phyloP scores from a whole-genome alignment of 2,113 vertebrate genomes.

The Elachura formosa region DNA sequence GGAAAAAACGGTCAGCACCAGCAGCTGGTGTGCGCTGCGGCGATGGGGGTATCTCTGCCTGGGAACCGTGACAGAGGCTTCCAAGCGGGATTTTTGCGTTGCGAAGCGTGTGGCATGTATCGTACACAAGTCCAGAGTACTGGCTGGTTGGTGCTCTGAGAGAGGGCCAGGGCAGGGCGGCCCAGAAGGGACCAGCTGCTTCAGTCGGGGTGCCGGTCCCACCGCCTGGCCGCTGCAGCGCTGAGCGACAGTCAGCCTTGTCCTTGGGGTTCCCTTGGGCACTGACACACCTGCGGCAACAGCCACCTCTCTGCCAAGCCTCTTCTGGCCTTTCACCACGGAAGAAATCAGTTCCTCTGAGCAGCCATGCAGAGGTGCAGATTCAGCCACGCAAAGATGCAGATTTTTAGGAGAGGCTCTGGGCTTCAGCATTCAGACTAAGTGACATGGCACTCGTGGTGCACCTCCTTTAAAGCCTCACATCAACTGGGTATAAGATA shows the following conservation, averaged over 20 bases:
- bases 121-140: rapidly evolving
- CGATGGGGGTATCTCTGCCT: neutral
- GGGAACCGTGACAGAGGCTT: neutral
- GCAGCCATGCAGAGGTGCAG: neutral
- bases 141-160: too few species aligned
- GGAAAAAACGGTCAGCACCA: neutral
- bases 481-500: neutral
- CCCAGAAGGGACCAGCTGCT: rapidly evolving
- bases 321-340: neutral
- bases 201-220: rapidly evolving
- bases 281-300: neutral
- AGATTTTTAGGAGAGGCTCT: neutral
- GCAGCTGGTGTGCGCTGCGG: neutral
- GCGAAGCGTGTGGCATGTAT: neutral
- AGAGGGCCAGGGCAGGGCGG: rapidly evolving
- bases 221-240: neutral
- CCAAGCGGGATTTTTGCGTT: neutral
- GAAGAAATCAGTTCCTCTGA: neutral
- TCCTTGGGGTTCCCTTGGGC: neutral
- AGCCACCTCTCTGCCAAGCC: neutral
- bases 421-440: neutral
- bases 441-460: neutral
- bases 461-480: neutral
- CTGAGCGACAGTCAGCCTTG: rapidly evolving
- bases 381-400: neutral